Evolutionary conservation across 2,113 vertebrate species (phyloP).

Genomic region (Limanda limanda): DNA sequence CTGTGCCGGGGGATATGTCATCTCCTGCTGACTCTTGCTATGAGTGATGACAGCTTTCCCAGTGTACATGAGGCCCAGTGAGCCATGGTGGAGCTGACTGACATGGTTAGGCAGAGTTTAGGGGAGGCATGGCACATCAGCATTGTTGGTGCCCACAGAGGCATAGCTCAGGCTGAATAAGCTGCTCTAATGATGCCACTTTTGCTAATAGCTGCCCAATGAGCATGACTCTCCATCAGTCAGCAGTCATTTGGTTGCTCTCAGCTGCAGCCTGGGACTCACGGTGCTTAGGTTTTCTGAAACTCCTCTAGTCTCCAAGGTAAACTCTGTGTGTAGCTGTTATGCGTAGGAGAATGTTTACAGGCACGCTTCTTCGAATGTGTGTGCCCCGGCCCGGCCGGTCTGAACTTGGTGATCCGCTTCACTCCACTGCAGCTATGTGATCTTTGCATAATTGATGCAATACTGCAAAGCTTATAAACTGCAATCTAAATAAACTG

Average conservation of each 20-base stretch:
- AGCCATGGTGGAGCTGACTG: slow-evolving; percentile 31
- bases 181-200: slow-evolving; percentile 53
- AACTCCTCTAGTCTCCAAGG: slow-evolving; percentile 11
- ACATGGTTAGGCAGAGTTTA: slow-evolving; percentile 55
- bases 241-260: slow-evolving; percentile 39
- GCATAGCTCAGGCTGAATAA: slow-evolving; percentile 58
- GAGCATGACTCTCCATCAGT: slow-evolving; percentile 49
- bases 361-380: slow-evolving; percentile 41
- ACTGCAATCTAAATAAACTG: slow-evolving; percentile 68
- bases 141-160: slow-evolving; percentile 53
- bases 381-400: slow-evolving; percentile 33
- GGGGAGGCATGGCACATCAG: slow-evolving; percentile 47
- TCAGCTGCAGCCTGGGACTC: slow-evolving; percentile 26
- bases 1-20: not conserved
- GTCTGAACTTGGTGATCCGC: slow-evolving; percentile 54
- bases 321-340: slow-evolving; percentile 15
- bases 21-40: slow-evolving; percentile 1
- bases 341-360: slow-evolving; percentile 27
- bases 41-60: slow-evolving; percentile 13
- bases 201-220: slow-evolving; percentile 47
- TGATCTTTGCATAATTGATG: slow-evolving; percentile 39
- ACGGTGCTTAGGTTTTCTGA: slow-evolving; percentile 5
- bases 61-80: slow-evolving; percentile 38
- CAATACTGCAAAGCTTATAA: slow-evolving; percentile 50
- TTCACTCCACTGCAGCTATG: slow-evolving; percentile 59